Percentiles rank a stretch among this genome's conserved stretches.
Evolutionary conservation across 2,113 vertebrate genomes (phyloP).

Genomic region (Podarcis cretensis): DNA sequence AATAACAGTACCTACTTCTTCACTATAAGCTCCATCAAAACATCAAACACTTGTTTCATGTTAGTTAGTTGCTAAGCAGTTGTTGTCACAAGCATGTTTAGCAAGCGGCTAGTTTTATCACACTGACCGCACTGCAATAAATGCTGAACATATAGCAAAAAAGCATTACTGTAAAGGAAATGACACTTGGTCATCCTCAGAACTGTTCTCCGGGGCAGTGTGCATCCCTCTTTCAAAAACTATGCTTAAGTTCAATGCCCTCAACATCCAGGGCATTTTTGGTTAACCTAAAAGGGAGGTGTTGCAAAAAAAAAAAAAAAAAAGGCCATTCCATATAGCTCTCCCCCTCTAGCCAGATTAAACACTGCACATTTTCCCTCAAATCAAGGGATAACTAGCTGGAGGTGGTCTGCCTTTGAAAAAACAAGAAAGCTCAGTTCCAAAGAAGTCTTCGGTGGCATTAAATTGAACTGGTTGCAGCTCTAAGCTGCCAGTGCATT

Average conservation of each 20-base stretch:
- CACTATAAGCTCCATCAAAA: not conserved
- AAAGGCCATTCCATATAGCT: not conserved
- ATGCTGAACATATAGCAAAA: not conserved
- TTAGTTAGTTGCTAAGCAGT: not conserved
- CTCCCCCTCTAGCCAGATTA: not conserved
- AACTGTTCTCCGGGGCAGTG: accelerated
- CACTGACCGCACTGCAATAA: not conserved
- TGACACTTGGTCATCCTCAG: accelerated
- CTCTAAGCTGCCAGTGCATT: too few species aligned
- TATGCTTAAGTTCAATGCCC: too few species aligned
- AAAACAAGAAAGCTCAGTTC: too few species aligned
- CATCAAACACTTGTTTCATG: too few species aligned
- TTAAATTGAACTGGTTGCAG: too few species aligned
- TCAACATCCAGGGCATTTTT: slow-evolving; percentile 15
- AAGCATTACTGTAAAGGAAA: slow-evolving; percentile 17
- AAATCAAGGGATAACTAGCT: too few species aligned
- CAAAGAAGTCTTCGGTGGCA: too few species aligned
- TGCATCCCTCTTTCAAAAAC: slow-evolving; percentile 22
- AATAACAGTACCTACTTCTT: not conserved
- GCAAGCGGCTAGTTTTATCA: not conserved
- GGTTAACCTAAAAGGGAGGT: too few species aligned
- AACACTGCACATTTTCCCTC: not conserved
- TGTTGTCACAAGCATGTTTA: not conserved
- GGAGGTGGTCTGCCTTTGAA: too few species aligned
- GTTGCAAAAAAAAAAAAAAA: too few species aligned